Evolutionary conservation across 2,797 vertebrate genomes (phyloP), one percentile per base, ranked within the genome.

Genomic region (Cuniculus paca): DNA sequence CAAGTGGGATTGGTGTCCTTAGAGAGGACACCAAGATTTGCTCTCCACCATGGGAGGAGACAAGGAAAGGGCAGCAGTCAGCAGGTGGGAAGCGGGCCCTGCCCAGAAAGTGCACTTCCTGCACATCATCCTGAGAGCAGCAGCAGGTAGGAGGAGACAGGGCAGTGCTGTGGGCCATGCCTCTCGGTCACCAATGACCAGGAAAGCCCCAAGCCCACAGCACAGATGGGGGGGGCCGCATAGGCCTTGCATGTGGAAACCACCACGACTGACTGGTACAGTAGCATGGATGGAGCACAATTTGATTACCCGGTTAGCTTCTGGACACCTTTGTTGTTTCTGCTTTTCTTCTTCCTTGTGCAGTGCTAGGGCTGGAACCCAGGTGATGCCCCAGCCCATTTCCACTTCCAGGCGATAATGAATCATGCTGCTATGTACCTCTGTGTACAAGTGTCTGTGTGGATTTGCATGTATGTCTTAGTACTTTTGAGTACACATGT

Each of bases 141-240:
- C 16, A 65, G 60, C 6, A n/a, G 26, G 26, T 52, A 0, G 45
- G 39, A 19, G 9, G 10, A 31, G 58, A 31, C 58, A 34, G 19
- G 6, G 9, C 16, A 2, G 10, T 22, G 24, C 45, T 68, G 2
- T 4, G 9, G 60, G 45, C 42, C 81, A 36, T 0, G 6, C 42
- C 22, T 36, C 34, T 3, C 0, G 0, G 45, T 31, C 45, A 52
- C 48, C 48, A 20, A 6, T 2, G 45, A 11, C 28, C 48, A 14
- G 16, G 26, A 48, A 34, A 83, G 34, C 28, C 61, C 36, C 24
- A 6, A 14, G 11, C n/a, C 54, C 52, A 45, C 79, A 16, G 56
- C 54, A n/a, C 36, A 11, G 56, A 8, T 12, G 12, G 19, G 24
- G 0, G 16, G 1, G 14, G 1, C 2, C 6, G 14, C 39, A 31